Percentiles rank a stretch among this genome's conserved stretches.
phyloP scores from a whole-genome alignment of 2,888 invertebrate genomes.

The Anaspis maculata region DNA sequence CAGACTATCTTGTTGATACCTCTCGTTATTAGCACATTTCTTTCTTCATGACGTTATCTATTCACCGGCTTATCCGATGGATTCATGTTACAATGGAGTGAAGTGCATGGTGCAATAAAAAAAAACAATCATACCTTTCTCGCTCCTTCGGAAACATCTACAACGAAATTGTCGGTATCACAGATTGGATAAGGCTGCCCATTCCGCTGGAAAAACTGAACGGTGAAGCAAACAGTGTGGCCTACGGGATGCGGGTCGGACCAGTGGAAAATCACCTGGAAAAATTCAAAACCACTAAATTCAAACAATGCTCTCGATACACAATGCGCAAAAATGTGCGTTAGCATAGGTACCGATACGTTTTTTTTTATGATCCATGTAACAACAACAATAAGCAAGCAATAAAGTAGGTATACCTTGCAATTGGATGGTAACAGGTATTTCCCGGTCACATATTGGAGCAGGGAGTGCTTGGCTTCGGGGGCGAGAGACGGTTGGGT shows the following conservation, averaged over 20 bases:
- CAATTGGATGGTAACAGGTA: slow-evolving; percentile 84
- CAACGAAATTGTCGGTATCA: slow-evolving; percentile 82
- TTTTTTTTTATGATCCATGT: not conserved
- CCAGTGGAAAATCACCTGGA: slow-evolving; percentile 79
- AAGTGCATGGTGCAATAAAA: too few species aligned
- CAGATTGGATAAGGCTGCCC: slow-evolving; percentile 92
- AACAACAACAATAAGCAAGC: not conserved
- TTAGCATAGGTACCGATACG: not conserved
- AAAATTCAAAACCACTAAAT: too few species aligned
- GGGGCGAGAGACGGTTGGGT: slow-evolving; percentile 83
- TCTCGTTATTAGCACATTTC: too few species aligned
- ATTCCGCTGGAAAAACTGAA: slow-evolving; percentile 86
- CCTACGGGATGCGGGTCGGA: slow-evolving; percentile 83
- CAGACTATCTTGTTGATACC: too few species aligned
- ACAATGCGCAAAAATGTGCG: slow-evolving; percentile 26
- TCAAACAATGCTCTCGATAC: too few species aligned
- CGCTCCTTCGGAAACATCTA: slow-evolving; percentile 80
- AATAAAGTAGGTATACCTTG: slow-evolving; percentile 37
- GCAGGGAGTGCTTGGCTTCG: slow-evolving; percentile 81
- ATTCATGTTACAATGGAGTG: too few species aligned
- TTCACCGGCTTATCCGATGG: too few species aligned
- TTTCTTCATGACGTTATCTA: too few species aligned
- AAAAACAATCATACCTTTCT: slow-evolving; percentile 67
- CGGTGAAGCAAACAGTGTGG: slow-evolving; percentile 84
- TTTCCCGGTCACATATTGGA: slow-evolving; percentile 88